Conservation (phyloP, 2,113 vertebrate species). For the Rousettus leschenaultii region DNA sequence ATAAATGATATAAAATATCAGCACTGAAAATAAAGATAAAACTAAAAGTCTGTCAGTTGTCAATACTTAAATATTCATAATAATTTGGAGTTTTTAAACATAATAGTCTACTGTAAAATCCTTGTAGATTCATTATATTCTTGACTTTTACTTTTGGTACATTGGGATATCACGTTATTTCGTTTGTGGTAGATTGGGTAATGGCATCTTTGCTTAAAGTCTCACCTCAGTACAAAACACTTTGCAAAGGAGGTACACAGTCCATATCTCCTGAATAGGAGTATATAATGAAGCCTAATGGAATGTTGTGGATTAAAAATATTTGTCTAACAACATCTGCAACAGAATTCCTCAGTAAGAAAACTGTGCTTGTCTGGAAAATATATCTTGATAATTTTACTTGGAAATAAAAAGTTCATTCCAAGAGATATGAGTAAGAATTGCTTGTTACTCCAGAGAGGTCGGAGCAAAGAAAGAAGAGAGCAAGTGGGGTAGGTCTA, state of each 20-base stretch:
- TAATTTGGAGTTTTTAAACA: not conserved
- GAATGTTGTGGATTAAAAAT: not conserved
- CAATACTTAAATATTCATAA: not conserved
- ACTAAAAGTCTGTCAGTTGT: not conserved
- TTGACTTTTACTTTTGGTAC: not conserved
- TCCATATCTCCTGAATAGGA: not conserved
- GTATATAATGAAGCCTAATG: not conserved
- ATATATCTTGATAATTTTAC: slow-evolving; percentile 8
- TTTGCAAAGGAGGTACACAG: not conserved
- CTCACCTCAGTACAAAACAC: not conserved
- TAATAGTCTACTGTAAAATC: not conserved
- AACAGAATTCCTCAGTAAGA: not conserved
- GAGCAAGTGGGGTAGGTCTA: not conserved
- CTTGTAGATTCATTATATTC: not conserved
- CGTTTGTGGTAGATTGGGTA: not conserved
- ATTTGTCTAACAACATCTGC: slow-evolving; percentile 10
- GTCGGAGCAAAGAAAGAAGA: not conserved
- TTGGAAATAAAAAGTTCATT: slow-evolving; percentile 2
- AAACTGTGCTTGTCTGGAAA: not conserved
- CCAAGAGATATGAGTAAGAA: not conserved
- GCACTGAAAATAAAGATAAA: not conserved
- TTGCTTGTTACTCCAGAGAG: not conserved
- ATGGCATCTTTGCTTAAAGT: not conserved
- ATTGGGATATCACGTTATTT: not conserved
- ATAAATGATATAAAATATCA: not conserved